A percentile compares a stretch with the other conserved stretches of the same genome.
Conservation (phyloP, 1,140 invertebrate species). For the Megathymus violae region DNA sequence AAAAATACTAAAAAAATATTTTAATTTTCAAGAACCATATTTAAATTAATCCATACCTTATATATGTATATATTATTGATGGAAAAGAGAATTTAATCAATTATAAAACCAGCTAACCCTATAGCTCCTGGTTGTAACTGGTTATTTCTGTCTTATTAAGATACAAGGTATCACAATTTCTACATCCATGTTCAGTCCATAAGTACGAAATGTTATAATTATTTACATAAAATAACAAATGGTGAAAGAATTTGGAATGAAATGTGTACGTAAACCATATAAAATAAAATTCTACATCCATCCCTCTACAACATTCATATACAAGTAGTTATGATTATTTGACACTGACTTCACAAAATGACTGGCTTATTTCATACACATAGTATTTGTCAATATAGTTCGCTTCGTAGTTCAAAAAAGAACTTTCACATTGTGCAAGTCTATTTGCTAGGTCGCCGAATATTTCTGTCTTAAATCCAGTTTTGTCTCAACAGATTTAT, state of each 20-base stretch:
- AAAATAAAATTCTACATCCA: conserved; percentile 30
- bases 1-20: conserved; percentile 73
- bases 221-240: conserved; percentile 59
- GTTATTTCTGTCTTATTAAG: conserved; percentile 19
- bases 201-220: conserved; percentile 63
- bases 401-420: not conserved
- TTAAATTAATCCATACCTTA: conserved; percentile 23
- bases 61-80: too few relatives aligned
- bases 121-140: conserved; percentile 36
- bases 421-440: not conserved
- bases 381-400: not conserved
- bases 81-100: conserved; percentile 29
- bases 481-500: too few relatives aligned
- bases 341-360: conserved; percentile 4
- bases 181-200: conserved; percentile 52
- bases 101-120: conserved; percentile 29
- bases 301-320: conserved; percentile 40
- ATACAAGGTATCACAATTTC: conserved; percentile 23
- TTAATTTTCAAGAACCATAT: conserved; percentile 52
- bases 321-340: conserved; percentile 28
- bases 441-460: too few relatives aligned
- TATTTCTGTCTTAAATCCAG: too few relatives aligned
- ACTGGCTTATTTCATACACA: not conserved
- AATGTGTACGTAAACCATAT: conserved; percentile 38
- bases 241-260: conserved; percentile 55